Percentiles rank a stretch among this genome's conserved stretches.
Conservation (phyloP, 1,140 invertebrate species). For the Pseudomyrmex dendroicus region DNA sequence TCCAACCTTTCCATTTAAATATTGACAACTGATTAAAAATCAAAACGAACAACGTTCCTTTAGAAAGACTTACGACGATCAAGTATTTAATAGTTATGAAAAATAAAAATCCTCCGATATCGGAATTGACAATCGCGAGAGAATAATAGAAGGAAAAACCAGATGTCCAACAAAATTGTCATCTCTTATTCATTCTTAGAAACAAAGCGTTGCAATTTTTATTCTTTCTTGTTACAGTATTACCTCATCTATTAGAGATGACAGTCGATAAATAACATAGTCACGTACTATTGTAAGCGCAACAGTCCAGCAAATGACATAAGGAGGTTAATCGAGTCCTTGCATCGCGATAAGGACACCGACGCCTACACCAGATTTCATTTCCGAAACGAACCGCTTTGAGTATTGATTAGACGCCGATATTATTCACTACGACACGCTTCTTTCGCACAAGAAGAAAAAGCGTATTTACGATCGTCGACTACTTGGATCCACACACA, state of each 20-base stretch:
- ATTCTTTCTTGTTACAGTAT: constrained; percentile 48
- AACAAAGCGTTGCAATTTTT: constrained; percentile 40
- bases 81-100: constrained; percentile 36
- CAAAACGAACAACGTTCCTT: constrained; percentile 17
- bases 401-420: constrained; percentile 18
- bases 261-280: constrained; percentile 48
- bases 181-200: constrained; percentile 37
- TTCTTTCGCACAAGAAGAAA: too few species aligned
- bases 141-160: too few species aligned
- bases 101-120: constrained; percentile 29
- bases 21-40: constrained; percentile 47
- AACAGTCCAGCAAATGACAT: constrained; percentile 47
- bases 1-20: constrained; percentile 1
- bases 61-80: constrained; percentile 28
- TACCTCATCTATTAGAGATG: constrained; percentile 43
- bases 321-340: constrained; percentile 59
- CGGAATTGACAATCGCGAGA: constrained; percentile 24
- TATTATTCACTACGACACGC: constrained; percentile 17
- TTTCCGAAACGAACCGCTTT: constrained; percentile 43
- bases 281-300: constrained; percentile 48
- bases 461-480: background rate
- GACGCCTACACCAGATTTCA: constrained; percentile 39
- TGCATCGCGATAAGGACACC: constrained; percentile 49
- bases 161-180: constrained; percentile 21
- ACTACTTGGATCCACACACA: too few species aligned